Conservation (phyloP, 1,140 invertebrate species). For the Megathymus violae region DNA sequence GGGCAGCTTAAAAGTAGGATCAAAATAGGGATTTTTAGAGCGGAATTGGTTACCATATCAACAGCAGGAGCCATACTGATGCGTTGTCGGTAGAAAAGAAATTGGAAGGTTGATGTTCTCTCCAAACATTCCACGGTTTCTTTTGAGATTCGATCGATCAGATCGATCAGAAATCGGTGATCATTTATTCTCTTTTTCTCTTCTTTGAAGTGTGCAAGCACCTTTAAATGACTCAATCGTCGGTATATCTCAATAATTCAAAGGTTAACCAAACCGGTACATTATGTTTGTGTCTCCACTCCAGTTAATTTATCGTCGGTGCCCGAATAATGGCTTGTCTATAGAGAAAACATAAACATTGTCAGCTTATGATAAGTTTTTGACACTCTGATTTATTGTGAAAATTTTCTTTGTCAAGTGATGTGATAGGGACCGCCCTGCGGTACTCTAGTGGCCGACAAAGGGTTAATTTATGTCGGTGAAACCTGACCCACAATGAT, state of each 20-base stretch:
- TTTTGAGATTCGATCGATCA: no score
- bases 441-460: background rate
- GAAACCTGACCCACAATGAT: constrained; percentile 4
- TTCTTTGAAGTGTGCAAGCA: constrained; percentile 1
- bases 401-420: constrained; percentile 29
- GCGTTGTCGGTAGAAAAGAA: no score
- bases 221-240: constrained; percentile 26
- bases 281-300: constrained; percentile 15
- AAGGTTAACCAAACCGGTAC: constrained; percentile 29
- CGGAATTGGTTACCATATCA: no score
- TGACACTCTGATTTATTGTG: constrained; percentile 22
- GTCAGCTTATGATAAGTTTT: constrained; percentile 26
- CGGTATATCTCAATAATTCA: constrained; percentile 30
- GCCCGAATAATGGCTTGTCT: constrained; percentile 24
- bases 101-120: no score
- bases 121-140: no score
- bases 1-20: no score
- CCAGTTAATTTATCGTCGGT: constrained; percentile 16
- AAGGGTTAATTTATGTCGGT: constrained; percentile 24
- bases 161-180: no score
- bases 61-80: no score
- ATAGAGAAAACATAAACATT: constrained; percentile 25
- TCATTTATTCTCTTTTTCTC: background rate
- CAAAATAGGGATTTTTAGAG: no score
- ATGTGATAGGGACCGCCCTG: constrained; percentile 9